These are phyloP conservation scores for Tapirus indicus DNA, from an alignment of 2,797 vertebrate species.

Conservation along the genomic window DNA sequence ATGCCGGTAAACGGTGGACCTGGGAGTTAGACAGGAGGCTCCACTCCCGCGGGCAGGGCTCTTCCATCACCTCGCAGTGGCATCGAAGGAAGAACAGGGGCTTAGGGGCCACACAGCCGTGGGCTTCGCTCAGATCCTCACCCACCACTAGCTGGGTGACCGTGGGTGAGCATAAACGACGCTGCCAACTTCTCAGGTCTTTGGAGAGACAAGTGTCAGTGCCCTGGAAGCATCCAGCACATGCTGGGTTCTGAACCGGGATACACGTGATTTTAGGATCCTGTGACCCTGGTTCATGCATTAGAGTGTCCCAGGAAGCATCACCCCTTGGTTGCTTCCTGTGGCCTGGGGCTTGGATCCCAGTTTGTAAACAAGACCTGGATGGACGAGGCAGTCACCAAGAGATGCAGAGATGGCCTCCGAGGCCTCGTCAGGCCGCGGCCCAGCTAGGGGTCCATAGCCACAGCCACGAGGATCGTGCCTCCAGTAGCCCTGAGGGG, in stretches of 20 bases:
- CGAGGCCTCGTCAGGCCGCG: not conserved
- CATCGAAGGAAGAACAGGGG: fast-evolving
- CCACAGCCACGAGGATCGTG: not conserved
- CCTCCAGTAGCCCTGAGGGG: too few species aligned
- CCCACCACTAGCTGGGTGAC: not conserved
- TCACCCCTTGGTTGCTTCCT: not conserved
- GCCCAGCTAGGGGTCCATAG: not conserved
- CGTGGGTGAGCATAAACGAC: not conserved
- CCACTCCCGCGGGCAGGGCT: not conserved
- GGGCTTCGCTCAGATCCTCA: fast-evolving
- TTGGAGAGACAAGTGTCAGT: not conserved
- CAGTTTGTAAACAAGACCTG: not conserved
- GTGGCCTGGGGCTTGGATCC: not conserved
- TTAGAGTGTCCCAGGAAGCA: fast-evolving
- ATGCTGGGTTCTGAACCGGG: fast-evolving
- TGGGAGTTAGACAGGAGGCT: not conserved
- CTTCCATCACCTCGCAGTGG: fast-evolving
- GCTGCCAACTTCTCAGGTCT: fast-evolving
- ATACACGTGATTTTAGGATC: fast-evolving
- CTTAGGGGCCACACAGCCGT: not conserved
- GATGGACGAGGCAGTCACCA: not conserved
- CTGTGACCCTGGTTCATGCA: fast-evolving
- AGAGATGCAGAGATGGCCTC: not conserved
- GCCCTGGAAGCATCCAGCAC: fast-evolving
- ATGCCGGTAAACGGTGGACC: not conserved